phyloP scores from a whole-genome alignment of 2,888 invertebrate species.

The Ormia ochracea region DNA sequence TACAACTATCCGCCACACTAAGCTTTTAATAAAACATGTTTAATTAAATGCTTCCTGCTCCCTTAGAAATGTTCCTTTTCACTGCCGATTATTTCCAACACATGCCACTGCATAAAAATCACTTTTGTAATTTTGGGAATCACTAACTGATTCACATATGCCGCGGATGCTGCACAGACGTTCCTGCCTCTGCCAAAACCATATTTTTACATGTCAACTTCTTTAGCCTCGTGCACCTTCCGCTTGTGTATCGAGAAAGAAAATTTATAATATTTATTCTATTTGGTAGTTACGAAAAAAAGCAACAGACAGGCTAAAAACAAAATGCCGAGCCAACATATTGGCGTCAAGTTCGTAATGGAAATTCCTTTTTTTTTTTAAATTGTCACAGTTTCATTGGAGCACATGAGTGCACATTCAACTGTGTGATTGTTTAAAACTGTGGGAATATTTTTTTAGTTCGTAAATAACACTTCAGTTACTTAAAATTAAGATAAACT shows the following conservation, averaged over 20 bases:
- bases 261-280: slow-evolving; percentile 20
- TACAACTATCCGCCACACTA: no score
- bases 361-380: slow-evolving; percentile 36
- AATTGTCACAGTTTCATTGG: slow-evolving; percentile 38
- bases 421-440: slow-evolving; percentile 2
- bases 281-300: not conserved
- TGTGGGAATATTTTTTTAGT: not conserved
- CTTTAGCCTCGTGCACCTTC: not conserved
- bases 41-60: not conserved
- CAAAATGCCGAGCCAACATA: slow-evolving; percentile 10
- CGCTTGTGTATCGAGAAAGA: not conserved
- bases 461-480: not conserved
- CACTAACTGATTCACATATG: not conserved
- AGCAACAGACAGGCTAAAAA: not conserved
- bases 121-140: not conserved
- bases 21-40: not conserved
- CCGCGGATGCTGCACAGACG: not conserved
- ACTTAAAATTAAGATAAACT: not conserved
- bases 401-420: slow-evolving; percentile 35
- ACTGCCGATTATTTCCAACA: no score
- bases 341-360: slow-evolving; percentile 45
- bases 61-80: no score
- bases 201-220: slow-evolving; percentile 12
- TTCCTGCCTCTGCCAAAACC: not conserved
- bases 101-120: not conserved